Conservation (phyloP, 2,888 invertebrate genomes). For the Oxyscelio sp. region DNA sequence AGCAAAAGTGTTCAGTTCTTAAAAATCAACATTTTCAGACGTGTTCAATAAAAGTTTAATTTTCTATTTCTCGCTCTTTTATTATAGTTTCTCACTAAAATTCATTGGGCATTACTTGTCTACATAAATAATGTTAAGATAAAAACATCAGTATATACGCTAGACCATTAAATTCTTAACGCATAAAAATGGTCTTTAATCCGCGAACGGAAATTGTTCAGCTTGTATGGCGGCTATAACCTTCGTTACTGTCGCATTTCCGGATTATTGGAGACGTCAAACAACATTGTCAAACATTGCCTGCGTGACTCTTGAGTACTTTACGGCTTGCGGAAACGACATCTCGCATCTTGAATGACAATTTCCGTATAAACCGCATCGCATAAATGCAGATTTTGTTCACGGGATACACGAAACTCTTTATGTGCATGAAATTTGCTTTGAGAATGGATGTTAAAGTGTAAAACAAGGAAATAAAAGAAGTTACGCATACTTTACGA, state of each 20-base stretch:
- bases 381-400: conserved; percentile 44
- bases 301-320: conserved; percentile 21
- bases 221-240: conserved; percentile 19
- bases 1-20: no score
- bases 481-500: no score
- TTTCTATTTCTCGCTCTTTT: no score
- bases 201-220: conserved; percentile 16
- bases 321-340: conserved; percentile 50
- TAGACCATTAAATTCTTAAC: background rate
- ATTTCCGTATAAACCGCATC: conserved; percentile 32
- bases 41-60: no score
- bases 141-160: no score
- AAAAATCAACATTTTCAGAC: no score
- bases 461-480: background rate
- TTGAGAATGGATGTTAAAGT: background rate
- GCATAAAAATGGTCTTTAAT: conserved; percentile 6
- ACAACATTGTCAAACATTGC: conserved; percentile 20
- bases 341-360: conserved; percentile 44
- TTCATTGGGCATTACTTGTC: no score
- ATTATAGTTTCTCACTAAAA: no score
- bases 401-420: conserved; percentile 1
- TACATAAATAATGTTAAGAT: no score
- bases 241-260: conserved; percentile 21
- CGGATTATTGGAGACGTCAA: conserved; percentile 24
- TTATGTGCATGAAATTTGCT: conserved; percentile 6